These are phyloP conservation scores for Embiotoca jacksoni DNA, from an alignment of 2,113 vertebrate species.

Conservation along the genomic window DNA sequence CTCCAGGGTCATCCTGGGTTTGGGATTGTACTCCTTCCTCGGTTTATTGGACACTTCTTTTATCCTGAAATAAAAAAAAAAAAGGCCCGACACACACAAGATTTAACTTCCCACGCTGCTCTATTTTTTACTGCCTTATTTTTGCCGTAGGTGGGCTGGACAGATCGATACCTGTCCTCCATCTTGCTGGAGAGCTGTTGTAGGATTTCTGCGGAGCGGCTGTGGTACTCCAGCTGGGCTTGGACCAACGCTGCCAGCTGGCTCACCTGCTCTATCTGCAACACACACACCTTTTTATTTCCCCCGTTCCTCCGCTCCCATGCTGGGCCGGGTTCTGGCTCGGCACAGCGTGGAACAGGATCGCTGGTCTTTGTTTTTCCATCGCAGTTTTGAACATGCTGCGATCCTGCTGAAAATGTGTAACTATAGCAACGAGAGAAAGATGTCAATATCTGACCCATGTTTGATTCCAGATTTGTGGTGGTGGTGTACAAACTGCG, in stretches of 20 bases:
- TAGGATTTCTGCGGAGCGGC: conserved; percentile 92
- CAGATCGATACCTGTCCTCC: conserved; percentile 88
- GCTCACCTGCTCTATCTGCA: conserved; percentile 96
- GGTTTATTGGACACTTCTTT: conserved; percentile 92
- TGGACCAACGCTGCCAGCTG: conserved; percentile 95
- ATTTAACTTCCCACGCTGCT: too few species aligned
- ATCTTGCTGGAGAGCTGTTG: conserved; percentile 93
- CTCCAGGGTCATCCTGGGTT: conserved; percentile 94
- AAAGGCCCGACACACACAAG: background rate
- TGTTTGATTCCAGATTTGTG: background rate
- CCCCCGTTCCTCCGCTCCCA: too few species aligned
- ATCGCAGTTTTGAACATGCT: background rate
- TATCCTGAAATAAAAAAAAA: conserved; percentile 85
- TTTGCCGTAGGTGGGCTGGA: background rate
- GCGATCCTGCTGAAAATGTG: background rate
- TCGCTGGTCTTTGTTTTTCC: too few species aligned
- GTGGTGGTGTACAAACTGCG: too few species aligned
- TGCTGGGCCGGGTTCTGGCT: too few species aligned
- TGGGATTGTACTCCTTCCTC: conserved; percentile 92
- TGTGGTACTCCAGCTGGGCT: conserved; percentile 96
- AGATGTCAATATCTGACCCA: background rate
- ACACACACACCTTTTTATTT: conserved; percentile 47
- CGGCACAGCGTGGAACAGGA: too few species aligned
- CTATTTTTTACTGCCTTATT: too few species aligned
- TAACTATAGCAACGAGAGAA: conserved; percentile 13